phyloP scores from a whole-genome alignment of 2,113 vertebrate species.

The Cynoglossus semilaevis region DNA sequence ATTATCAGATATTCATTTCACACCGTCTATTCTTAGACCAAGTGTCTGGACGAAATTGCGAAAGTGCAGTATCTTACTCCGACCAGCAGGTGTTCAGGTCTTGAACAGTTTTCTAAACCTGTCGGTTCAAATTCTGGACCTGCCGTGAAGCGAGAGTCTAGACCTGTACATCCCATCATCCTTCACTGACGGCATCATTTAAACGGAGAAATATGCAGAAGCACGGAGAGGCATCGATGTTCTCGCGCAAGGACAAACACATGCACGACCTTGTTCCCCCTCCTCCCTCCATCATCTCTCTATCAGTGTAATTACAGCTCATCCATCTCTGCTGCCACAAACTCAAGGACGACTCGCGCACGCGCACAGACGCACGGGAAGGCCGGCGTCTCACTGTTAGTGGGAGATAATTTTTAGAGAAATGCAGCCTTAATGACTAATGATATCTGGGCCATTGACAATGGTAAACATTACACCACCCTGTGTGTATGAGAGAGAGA shows the following conservation, averaged over 20 bases:
- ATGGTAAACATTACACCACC: constrained; percentile 39
- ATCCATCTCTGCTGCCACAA: constrained; percentile 65
- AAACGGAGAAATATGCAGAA: constrained; percentile 31
- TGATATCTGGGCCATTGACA: constrained; percentile 63
- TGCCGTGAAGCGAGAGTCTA: not conserved
- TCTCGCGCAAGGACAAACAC: constrained; percentile 54
- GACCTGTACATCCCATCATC: constrained; percentile 12
- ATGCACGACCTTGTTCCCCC: constrained; percentile 57
- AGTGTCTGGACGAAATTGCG: no score
- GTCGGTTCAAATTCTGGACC: no score
- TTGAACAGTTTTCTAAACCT: no score
- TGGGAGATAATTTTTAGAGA: constrained; percentile 52
- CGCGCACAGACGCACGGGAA: constrained; percentile 12
- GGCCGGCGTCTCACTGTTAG: constrained; percentile 31
- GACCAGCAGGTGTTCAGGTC: no score
- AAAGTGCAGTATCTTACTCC: no score
- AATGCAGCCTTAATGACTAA: constrained; percentile 60
- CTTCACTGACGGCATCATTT: constrained; percentile 12
- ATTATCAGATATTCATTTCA: no score
- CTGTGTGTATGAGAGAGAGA: constrained; percentile 3
- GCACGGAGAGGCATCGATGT: not conserved
- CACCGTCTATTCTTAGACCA: no score
- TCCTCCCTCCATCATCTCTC: constrained; percentile 57
- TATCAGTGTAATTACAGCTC: constrained; percentile 67
- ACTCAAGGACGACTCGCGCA: constrained; percentile 55